Evolutionary conservation across 2,113 vertebrate species (phyloP).

Genomic region (Nerophis lumbriciformis): DNA sequence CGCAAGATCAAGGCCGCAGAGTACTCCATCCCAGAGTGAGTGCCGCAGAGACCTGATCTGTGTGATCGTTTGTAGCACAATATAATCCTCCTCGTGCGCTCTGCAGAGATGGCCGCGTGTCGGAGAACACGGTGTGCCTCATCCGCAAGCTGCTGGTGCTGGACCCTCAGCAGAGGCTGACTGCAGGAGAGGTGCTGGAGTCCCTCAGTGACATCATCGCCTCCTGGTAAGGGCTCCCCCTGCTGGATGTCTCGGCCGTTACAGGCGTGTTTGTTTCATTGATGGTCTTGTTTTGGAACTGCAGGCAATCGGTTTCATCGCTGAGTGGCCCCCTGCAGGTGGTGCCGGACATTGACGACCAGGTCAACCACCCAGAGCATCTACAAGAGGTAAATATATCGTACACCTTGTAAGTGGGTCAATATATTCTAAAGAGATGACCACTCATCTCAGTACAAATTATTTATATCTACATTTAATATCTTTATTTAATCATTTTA

Average conservation of each 20-base stretch:
- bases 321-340: slow-evolving; percentile 95
- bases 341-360: slow-evolving; percentile 96
- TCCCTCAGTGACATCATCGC: slow-evolving; percentile 92
- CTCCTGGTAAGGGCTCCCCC: slow-evolving; percentile 78
- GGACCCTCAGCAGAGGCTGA: slow-evolving; percentile 93
- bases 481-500: too few relatives aligned
- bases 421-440: too few relatives aligned
- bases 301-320: slow-evolving; percentile 93
- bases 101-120: slow-evolving; percentile 90
- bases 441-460: too few relatives aligned
- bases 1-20: slow-evolving; percentile 99
- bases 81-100: not conserved
- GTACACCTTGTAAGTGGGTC: too few relatives aligned
- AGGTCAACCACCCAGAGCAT: slow-evolving; percentile 85
- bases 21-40: slow-evolving; percentile 98
- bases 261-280: not conserved
- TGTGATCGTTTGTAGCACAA: not conserved
- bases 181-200: slow-evolving; percentile 89
- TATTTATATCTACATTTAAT: too few relatives aligned
- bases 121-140: slow-evolving; percentile 94
- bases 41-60: not conserved
- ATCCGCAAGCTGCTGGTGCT: slow-evolving; percentile 95
- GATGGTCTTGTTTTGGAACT: not conserved
- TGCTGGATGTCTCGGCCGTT: slow-evolving; percentile 27
- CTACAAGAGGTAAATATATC: slow-evolving; percentile 77